Base-by-base conservation (phyloP, 2,113 vertebrate genomes). In the Amphilophus citrinellus region DNA sequence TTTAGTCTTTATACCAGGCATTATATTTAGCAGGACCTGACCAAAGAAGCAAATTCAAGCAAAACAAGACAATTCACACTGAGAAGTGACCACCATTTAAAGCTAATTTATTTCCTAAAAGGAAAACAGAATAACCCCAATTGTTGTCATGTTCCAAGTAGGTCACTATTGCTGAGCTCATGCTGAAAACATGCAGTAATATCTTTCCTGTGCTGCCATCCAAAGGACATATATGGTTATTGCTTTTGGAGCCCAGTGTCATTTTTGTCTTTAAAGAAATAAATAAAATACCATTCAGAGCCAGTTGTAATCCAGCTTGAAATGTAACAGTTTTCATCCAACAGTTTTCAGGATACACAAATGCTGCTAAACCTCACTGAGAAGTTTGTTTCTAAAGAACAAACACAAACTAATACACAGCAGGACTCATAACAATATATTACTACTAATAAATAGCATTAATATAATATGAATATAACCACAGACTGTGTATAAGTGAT, bases 181-280 rank as follows among this genome's bases (percentile, higher is more conserved):
- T 58, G 32, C 15, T 82, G 14, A 56, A 57, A 32, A 61, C 10
- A 82, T 30, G 4, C 37, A 15, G 30, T 1, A 82, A 61, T 30
- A 15, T 79, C 58, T 82, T 63, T 83, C 81, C 62, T 79, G 42
- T 89, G 80, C 73, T 61, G 83, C 88, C 91, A 90, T 84, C 92
- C 91, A 76, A 20, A 82, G 91, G 90, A 35, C 56, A 47, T 35
- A 7, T 42, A 0, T 15, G 2, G 59, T 17, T 44, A 86, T 39
- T 86, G 65, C 80, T 61, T 8, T 10, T 61, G 62, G 58, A 78
- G n/a, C 32, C 3, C 15, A 8, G 14, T n/a, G 14, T 13, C 7
- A 14, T 14, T 44, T 44, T 42, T 3, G 3, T 44, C 15, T 68
- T 71, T 68, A 3, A 20, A 61, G 32, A 27, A 62, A 4, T 10